These are phyloP conservation scores for Eupristina koningsbergeri DNA, from an alignment of 1,140 invertebrate genomes.

Conservation along the genomic window DNA sequence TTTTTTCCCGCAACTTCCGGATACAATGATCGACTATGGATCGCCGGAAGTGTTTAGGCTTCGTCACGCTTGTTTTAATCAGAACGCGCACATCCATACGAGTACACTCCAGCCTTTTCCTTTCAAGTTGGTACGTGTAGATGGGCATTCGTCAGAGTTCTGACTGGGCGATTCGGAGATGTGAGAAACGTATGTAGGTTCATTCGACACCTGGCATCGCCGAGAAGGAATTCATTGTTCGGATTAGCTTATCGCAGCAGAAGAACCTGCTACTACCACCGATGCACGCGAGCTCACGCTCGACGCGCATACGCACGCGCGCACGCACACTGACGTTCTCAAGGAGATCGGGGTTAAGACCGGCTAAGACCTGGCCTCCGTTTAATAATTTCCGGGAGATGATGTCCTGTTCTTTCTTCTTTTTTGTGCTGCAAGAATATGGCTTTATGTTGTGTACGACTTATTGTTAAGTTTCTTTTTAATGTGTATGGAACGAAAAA, in stretches of 20 bases:
- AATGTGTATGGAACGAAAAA: not conserved
- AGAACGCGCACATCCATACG: slow-evolving; percentile 46
- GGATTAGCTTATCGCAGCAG: slow-evolving; percentile 69
- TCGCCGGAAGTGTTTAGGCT: slow-evolving; percentile 68
- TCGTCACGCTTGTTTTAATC: slow-evolving; percentile 70
- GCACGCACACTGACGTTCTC: not conserved
- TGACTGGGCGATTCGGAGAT: slow-evolving; percentile 28
- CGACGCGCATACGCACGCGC: not conserved
- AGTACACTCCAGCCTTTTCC: not conserved
- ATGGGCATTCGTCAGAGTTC: slow-evolving; percentile 17
- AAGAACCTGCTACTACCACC: slow-evolving; percentile 63
- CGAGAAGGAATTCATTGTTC: slow-evolving; percentile 70
- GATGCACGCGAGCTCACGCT: too few species aligned
- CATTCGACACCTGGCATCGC: slow-evolving; percentile 65
- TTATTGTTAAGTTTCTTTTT: slow-evolving; percentile 19
- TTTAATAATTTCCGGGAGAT: slow-evolving; percentile 64
- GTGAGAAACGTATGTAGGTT: slow-evolving; percentile 42
- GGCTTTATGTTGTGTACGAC: too few species aligned
- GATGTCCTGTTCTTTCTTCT: slow-evolving; percentile 42
- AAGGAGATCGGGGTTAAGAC: slow-evolving; percentile 64
- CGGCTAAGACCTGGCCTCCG: slow-evolving; percentile 62
- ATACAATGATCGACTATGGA: slow-evolving; percentile 52
- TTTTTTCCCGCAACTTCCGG: slow-evolving; percentile 61
- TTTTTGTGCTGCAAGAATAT: not conserved
- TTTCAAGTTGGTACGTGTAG: not conserved